Percentiles rank a stretch among this genome's conserved stretches.
These are phyloP conservation scores for Cerastoderma edule DNA, from an alignment of 2,888 invertebrate genomes.

Conservation along the genomic window DNA sequence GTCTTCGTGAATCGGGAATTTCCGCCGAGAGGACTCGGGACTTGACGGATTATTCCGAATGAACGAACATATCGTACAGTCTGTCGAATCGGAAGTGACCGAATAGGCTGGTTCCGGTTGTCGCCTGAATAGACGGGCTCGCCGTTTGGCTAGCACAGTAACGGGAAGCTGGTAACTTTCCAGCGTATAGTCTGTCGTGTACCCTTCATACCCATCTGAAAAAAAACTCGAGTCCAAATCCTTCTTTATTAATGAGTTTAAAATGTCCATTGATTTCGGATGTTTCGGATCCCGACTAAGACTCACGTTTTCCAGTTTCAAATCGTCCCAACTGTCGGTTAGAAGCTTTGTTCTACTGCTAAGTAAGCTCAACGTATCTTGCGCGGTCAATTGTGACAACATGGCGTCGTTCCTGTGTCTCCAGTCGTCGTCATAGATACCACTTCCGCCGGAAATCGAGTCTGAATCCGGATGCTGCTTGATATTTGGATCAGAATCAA, in stretches of 20 bases:
- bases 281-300: constrained; percentile 35
- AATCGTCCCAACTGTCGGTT: constrained; percentile 70
- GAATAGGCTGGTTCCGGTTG: constrained; percentile 49
- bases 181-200: constrained; percentile 67
- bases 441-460: constrained; percentile 56
- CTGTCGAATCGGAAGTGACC: constrained; percentile 62
- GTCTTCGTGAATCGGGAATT: constrained; percentile 41
- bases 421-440: constrained; percentile 52
- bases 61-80: constrained; percentile 67
- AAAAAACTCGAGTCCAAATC: constrained; percentile 66
- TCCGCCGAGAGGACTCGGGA: constrained; percentile 36
- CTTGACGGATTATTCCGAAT: constrained; percentile 53
- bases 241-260: constrained; percentile 59
- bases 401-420: constrained; percentile 51
- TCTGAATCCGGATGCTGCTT: constrained; percentile 53
- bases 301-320: constrained; percentile 45
- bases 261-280: constrained; percentile 48
- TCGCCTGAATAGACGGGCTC: constrained; percentile 19
- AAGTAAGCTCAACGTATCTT: constrained; percentile 46
- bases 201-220: constrained; percentile 69
- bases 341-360: constrained; percentile 64
- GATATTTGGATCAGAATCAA: constrained; percentile 57
- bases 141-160: constrained; percentile 63
- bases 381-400: constrained; percentile 45
- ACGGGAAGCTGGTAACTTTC: constrained; percentile 67